Evolutionary conservation across 2,888 invertebrate genomes (phyloP).

Genomic region (Polyommatus icarus): DNA sequence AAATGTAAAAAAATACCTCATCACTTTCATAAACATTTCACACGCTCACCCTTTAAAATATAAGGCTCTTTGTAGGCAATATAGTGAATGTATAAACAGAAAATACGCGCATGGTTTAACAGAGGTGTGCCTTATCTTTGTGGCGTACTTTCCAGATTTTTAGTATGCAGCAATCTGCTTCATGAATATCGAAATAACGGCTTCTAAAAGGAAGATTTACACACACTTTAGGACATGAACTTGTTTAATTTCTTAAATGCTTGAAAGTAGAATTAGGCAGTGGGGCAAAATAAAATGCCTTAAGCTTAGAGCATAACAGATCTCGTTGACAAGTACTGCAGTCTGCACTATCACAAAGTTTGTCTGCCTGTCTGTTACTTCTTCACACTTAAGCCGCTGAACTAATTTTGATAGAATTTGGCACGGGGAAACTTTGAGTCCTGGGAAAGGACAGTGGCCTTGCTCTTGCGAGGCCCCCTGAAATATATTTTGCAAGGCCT

Average conservation of each 20-base stretch:
- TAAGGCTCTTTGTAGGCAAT: not conserved
- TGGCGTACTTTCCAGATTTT: constrained; percentile 7
- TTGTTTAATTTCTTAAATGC: not conserved
- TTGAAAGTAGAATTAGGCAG: no score
- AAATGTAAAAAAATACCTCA: not conserved
- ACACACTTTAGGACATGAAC: not conserved
- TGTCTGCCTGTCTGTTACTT: no score
- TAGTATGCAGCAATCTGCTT: not conserved
- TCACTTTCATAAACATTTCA: not conserved
- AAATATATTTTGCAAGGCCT: no score
- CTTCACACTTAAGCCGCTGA: no score
- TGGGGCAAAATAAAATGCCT: no score
- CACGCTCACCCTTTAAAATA: constrained; percentile 1
- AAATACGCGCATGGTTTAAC: not conserved
- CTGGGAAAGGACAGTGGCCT: no score
- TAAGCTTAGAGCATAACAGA: no score
- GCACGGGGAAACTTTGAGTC: no score
- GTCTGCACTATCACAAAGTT: no score
- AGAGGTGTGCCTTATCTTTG: constrained; percentile 19
- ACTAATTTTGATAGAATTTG: no score
- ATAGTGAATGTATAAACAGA: not conserved
- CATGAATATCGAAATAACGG: not conserved
- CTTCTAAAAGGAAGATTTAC: not conserved
- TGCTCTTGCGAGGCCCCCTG: no score
- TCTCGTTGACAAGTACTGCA: no score